Conservation (phyloP, 2,113 vertebrate genomes). For the Macroglossus sobrinus region DNA sequence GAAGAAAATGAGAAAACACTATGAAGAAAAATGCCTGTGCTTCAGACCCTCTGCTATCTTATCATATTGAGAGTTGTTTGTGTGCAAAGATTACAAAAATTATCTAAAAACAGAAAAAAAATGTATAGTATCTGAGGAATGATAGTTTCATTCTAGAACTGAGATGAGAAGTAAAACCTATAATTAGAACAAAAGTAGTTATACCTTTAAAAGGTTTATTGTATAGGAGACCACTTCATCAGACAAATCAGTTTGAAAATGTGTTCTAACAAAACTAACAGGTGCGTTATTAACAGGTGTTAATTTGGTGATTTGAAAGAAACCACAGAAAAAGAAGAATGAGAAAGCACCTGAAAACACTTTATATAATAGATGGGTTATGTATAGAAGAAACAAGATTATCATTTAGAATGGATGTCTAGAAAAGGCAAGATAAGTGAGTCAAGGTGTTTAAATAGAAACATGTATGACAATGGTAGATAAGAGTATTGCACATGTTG, state of each 20-base stretch:
- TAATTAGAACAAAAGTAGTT: not conserved
- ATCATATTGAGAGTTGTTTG: not conserved
- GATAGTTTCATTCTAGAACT: not conserved
- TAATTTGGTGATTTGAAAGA: not conserved
- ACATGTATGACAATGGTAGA: not conserved
- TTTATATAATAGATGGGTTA: not conserved
- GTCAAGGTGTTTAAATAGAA: not conserved
- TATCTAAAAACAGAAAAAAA: not conserved
- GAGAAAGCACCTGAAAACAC: not conserved
- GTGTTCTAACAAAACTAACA: not conserved
- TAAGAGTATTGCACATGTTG: too few relatives aligned
- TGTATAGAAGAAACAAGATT: not conserved
- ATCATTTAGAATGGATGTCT: not conserved
- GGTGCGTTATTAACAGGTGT: not conserved
- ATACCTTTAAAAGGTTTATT: not conserved
- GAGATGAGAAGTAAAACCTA: not conserved
- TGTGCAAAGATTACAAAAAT: not conserved
- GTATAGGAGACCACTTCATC: not conserved
- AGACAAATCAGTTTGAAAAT: not conserved
- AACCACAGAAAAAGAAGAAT: not conserved
- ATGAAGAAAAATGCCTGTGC: not conserved
- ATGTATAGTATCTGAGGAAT: not conserved
- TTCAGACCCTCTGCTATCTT: not conserved
- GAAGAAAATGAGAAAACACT: not conserved
- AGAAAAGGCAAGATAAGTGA: not conserved